Evolutionary conservation across 2,113 vertebrate genomes (phyloP).

Genomic region (Psilopsiagon aymara): DNA sequence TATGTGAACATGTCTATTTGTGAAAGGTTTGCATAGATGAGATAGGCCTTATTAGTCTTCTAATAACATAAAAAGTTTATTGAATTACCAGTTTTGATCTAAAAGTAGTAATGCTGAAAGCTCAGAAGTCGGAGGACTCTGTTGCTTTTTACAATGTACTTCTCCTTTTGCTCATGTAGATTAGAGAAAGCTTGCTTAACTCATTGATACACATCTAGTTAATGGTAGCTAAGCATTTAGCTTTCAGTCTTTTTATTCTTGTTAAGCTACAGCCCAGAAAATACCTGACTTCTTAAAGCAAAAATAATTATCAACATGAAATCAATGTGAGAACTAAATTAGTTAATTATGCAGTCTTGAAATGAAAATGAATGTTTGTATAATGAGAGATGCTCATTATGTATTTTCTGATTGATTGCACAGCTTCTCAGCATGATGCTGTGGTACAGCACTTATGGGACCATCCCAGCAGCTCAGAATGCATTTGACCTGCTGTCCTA

Average conservation of each 20-base stretch:
- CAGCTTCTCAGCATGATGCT: conserved; percentile 83
- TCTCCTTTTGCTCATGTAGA: not conserved
- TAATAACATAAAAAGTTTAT: not conserved
- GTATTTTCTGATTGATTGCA: conserved; percentile 61
- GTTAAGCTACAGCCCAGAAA: conserved; percentile 16
- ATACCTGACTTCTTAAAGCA: conserved; percentile 33
- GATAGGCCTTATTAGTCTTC: not conserved
- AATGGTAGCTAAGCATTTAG: not conserved
- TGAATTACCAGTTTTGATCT: not conserved
- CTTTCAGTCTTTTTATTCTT: not conserved
- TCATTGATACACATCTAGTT: not conserved
- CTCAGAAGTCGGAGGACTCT: not conserved
- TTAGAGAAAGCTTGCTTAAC: not conserved
- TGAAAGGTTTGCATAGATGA: not conserved
- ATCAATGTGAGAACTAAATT: conserved; percentile 39
- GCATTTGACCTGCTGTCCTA: conserved; percentile 77
- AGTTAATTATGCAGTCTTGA: conserved; percentile 58
- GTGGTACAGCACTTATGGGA: conserved; percentile 78
- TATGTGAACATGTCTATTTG: not conserved
- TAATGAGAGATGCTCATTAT: conserved; percentile 53
- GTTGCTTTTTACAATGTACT: not conserved
- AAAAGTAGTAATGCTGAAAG: not conserved
- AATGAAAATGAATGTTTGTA: conserved; percentile 50
- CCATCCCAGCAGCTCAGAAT: conserved; percentile 75
- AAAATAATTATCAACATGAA: conserved; percentile 26